A percentile compares a stretch with the other conserved stretches of the same genome.
phyloP scores from a whole-genome alignment of 2,113 vertebrate species.

The Cynocephalus volans region DNA sequence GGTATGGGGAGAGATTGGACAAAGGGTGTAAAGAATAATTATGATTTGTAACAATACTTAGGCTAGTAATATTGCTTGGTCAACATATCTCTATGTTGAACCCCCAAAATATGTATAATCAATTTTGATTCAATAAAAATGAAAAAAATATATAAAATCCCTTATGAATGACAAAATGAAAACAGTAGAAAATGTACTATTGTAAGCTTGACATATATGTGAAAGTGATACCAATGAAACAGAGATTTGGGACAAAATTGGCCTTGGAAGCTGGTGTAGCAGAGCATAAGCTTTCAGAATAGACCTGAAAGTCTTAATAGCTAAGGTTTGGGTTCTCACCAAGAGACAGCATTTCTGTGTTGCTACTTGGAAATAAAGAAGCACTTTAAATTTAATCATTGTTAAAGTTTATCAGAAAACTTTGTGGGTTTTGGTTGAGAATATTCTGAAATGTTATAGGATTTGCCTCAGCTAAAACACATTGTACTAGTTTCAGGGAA shows the following conservation, averaged over 20 bases:
- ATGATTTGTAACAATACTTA: too few species aligned
- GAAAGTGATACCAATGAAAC: neutral
- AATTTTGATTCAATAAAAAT: too few species aligned
- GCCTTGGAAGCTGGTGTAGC: neutral
- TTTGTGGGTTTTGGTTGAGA: neutral
- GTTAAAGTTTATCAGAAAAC: constrained; percentile 43
- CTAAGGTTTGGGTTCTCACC: too few species aligned
- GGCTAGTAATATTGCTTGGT: too few species aligned
- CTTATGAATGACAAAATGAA: neutral
- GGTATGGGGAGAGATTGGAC: too few species aligned
- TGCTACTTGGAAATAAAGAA: too few species aligned
- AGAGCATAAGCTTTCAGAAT: too few species aligned
- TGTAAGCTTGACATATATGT: neutral
- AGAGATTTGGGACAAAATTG: neutral
- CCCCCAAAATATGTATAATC: too few species aligned
- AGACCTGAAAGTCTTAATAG: too few species aligned
- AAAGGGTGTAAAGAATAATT: too few species aligned
- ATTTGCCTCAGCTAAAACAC: constrained; percentile 38
- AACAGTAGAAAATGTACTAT: neutral
- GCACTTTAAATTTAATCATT: constrained; percentile 12
- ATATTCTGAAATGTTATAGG: constrained; percentile 56
- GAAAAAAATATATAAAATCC: constrained; percentile 10
- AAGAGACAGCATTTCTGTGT: too few species aligned
- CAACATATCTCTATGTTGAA: too few species aligned
- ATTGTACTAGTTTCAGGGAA: constrained; percentile 25